Base-by-base conservation (phyloP, 2,113 vertebrate species). In the Caracal caracal region DNA sequence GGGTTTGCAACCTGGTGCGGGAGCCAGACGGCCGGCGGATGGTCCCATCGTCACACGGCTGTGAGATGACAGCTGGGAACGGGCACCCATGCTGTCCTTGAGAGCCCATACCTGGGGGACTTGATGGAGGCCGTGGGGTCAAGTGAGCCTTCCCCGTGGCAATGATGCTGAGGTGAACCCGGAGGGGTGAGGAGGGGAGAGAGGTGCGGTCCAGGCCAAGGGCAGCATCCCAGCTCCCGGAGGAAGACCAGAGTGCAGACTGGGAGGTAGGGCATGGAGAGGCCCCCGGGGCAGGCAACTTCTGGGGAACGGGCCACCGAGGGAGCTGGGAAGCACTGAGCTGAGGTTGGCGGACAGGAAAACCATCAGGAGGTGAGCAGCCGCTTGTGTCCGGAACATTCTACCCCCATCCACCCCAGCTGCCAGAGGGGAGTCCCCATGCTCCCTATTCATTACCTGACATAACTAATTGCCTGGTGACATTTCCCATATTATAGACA, bases 401-500 rank as follows among this genome's bases (percentile, higher is more conserved):
- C 94, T 40, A 71, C 82, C 88, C 95, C 63, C 87, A 87, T 93
- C 98, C 94, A 96, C 96, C 98, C 97, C 98, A 96, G 97, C 98
- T 98, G 98, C 97, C 96, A 92, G 76, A 90, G 96, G 98, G 98
- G 87, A 90, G 97, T 94, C 97, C 96, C 94, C 96, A 59, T 92
- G 97, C 98, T 98, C 98, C 98, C 99, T 98, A 98, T 99, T 98
- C 98, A 99, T 98, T 98, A 99, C 99, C 98, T 99, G 99, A 99
- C 99, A 99, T 99, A 99, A 99, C 99, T 99, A 99, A 99, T 99
- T 99, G 98, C 99, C 98, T 98, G 99, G 98, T 99, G 99, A 99
- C 99, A 99, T 99, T 99, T 99, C 99, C 99, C 98, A 99, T 99
- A 98, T 99, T 99, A 99, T 99, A 99, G 99, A 99, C 99, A 99